phyloP scores from a whole-genome alignment of 2,888 invertebrate species.

The Oxyscelio sp. region DNA sequence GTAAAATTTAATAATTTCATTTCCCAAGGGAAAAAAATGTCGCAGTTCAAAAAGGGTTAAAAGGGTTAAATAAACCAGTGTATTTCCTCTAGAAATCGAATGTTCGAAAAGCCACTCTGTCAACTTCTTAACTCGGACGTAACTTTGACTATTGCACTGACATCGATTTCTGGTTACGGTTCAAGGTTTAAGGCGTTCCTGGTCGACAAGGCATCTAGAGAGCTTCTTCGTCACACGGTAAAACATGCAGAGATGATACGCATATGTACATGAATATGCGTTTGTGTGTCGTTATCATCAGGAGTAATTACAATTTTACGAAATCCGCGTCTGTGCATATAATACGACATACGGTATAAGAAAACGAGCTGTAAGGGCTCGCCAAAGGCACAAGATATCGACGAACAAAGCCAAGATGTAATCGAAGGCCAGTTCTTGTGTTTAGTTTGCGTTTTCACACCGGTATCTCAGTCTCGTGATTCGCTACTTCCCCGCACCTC shows the following conservation, averaged over 20 bases:
- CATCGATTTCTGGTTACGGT: conserved; percentile 48
- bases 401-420: conserved; percentile 66
- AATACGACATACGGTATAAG: conserved; percentile 34
- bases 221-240: conserved; percentile 53
- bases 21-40: too few relatives aligned
- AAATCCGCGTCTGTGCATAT: conserved; percentile 66
- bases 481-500: background rate
- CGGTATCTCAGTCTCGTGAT: conserved; percentile 6
- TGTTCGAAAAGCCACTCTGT: too few relatives aligned
- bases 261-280: conserved; percentile 63
- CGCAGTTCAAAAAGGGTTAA: too few relatives aligned
- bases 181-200: conserved; percentile 50
- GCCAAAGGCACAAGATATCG: conserved; percentile 22
- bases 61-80: too few relatives aligned
- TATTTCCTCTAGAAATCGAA: too few relatives aligned
- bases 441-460: background rate
- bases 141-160: conserved; percentile 63
- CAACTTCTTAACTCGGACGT: too few relatives aligned
- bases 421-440: conserved; percentile 32
- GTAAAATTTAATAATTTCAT: too few relatives aligned
- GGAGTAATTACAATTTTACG: conserved; percentile 72
- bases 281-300: conserved; percentile 47
- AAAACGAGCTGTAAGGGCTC: conserved; percentile 39
- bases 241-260: conserved; percentile 50
- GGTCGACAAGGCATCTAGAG: conserved; percentile 67